Evolutionary conservation across 2,888 invertebrate species (phyloP).

Genomic region (Campopleginae sp.): DNA sequence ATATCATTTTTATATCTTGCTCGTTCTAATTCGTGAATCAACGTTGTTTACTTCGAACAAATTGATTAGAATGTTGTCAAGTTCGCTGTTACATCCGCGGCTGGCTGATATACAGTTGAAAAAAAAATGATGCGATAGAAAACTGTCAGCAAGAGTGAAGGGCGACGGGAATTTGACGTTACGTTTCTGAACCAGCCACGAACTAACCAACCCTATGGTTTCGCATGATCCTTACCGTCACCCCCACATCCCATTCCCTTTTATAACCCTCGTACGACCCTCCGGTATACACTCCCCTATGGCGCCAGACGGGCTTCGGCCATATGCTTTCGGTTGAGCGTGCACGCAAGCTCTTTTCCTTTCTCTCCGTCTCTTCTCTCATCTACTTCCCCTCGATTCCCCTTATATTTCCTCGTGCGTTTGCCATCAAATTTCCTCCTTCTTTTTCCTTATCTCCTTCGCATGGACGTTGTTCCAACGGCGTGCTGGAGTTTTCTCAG

Average conservation of each 20-base stretch:
- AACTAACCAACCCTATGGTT: conserved; percentile 62
- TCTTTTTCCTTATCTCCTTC: conserved; percentile 60
- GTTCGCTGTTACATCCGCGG: background rate
- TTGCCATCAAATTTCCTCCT: conserved; percentile 19
- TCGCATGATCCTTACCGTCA: conserved; percentile 57
- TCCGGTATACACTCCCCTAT: conserved; percentile 66
- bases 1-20: too few species aligned
- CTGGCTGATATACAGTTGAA: background rate
- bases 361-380: conserved; percentile 20
- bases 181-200: conserved; percentile 54
- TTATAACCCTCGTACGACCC: conserved; percentile 67
- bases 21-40: background rate
- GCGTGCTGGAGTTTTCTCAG: conserved; percentile 19
- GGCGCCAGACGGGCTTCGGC: conserved; percentile 62
- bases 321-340: conserved; percentile 63
- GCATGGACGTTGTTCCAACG: conserved; percentile 40
- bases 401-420: conserved; percentile 37
- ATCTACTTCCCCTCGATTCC: conserved; percentile 50
- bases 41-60: background rate
- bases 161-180: conserved; percentile 42
- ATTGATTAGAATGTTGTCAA: background rate
- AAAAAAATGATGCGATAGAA: background rate
- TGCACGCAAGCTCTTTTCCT: conserved; percentile 65
- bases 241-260: conserved; percentile 55
- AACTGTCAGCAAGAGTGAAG: background rate